phyloP scores from a whole-genome alignment of 2,113 vertebrate species.

The Bufo gargarizans region DNA sequence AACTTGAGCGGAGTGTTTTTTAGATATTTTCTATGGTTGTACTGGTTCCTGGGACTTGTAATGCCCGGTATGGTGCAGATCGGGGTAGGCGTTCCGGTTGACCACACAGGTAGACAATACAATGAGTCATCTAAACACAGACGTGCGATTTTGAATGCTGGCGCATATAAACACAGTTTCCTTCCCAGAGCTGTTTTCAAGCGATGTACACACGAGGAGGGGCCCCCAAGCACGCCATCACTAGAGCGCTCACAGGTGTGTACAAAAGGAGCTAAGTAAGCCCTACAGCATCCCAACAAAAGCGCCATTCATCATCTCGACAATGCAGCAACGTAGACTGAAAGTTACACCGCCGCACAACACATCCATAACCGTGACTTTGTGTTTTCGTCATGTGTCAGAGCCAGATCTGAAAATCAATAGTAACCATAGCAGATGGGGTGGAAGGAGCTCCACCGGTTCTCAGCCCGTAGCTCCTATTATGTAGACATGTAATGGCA shows the following conservation, averaged over 20 bases:
- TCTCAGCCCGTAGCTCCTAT: background rate
- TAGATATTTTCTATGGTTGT: no score
- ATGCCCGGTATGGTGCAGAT: no score
- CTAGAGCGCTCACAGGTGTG: background rate
- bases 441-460: background rate
- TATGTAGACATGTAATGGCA: background rate
- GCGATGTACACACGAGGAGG: background rate
- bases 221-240: background rate
- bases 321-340: background rate
- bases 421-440: background rate
- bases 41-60: no score
- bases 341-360: background rate
- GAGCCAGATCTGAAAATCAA: background rate
- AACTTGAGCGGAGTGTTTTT: no score
- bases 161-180: background rate
- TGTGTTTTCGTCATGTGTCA: background rate
- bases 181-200: background rate
- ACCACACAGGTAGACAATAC: background rate
- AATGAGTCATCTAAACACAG: background rate
- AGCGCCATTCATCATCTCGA: constrained; percentile 19
- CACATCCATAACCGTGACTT: background rate
- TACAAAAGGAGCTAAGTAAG: constrained; percentile 26
- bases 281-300: background rate
- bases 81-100: background rate
- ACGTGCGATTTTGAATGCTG: background rate